Evolutionary conservation across 1,140 invertebrate genomes (phyloP).

Genomic region (Eumaeus atala): DNA sequence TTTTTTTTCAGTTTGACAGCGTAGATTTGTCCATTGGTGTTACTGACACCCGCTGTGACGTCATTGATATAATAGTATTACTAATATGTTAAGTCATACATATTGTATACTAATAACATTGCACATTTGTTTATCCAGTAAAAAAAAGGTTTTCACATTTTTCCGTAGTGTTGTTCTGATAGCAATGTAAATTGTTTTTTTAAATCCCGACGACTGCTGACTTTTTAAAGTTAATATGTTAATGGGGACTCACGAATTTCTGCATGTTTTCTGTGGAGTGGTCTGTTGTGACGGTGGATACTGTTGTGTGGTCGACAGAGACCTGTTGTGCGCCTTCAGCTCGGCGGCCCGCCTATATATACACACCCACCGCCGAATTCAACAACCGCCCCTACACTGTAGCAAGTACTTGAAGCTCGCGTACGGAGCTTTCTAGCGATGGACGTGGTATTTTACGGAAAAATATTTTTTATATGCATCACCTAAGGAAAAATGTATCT

Average conservation of each 20-base stretch:
- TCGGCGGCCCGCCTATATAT: slow-evolving; percentile 39
- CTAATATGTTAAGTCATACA: no score
- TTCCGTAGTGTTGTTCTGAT: no score
- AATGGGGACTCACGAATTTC: slow-evolving; percentile 55
- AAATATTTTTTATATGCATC: no score
- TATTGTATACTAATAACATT: no score
- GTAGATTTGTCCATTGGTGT: no score
- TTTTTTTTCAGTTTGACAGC: no score
- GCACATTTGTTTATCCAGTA: no score
- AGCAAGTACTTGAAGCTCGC: slow-evolving; percentile 43
- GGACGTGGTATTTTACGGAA: neutral
- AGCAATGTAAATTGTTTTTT: no score
- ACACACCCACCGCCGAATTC: slow-evolving; percentile 37
- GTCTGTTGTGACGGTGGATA: slow-evolving; percentile 19
- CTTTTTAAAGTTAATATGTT: neutral
- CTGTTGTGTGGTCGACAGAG: slow-evolving; percentile 23
- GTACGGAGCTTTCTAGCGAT: neutral
- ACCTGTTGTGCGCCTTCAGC: slow-evolving; percentile 46
- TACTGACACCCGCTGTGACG: no score
- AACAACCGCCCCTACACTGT: slow-evolving; percentile 38
- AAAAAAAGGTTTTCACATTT: no score
- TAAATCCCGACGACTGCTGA: neutral
- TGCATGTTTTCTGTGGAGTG: slow-evolving; percentile 37
- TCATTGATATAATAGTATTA: no score
- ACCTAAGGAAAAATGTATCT: no score